Conservation (phyloP, 2,113 vertebrate species). For the Sula dactylatra region DNA sequence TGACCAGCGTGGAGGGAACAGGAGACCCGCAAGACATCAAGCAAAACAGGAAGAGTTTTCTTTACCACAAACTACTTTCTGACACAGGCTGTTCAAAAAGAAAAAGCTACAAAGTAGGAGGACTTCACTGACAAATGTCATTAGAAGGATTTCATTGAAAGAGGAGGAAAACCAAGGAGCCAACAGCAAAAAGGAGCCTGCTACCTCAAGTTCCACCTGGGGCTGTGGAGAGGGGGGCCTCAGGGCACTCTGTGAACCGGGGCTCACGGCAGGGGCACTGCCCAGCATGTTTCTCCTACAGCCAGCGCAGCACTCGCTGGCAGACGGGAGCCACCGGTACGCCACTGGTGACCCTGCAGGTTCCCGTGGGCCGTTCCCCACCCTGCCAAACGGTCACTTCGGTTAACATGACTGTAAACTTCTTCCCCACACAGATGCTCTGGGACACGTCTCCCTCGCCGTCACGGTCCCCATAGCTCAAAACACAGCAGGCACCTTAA, state of each 20-base stretch:
- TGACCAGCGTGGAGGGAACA: fast-evolving
- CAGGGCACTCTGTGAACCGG: neutral
- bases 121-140: neutral
- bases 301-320: fast-evolving
- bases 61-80: neutral
- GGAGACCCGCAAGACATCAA: neutral
- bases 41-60: neutral
- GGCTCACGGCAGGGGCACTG: neutral
- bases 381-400: neutral
- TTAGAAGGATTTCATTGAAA: neutral
- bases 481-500: neutral
- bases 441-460: fast-evolving
- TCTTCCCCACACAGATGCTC: neutral
- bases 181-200: neutral
- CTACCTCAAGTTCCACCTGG: neutral
- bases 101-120: neutral
- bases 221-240: neutral
- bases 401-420: neutral
- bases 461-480: neutral
- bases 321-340: fast-evolving
- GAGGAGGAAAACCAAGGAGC: neutral
- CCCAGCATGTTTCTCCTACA: neutral
- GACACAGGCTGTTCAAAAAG: neutral
- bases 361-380: fast-evolving
- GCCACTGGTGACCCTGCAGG: fast-evolving